A percentile compares a stretch with the other conserved stretches of the same genome.
Conservation (phyloP, 2,888 invertebrate species). For the Philonicus albiceps region DNA sequence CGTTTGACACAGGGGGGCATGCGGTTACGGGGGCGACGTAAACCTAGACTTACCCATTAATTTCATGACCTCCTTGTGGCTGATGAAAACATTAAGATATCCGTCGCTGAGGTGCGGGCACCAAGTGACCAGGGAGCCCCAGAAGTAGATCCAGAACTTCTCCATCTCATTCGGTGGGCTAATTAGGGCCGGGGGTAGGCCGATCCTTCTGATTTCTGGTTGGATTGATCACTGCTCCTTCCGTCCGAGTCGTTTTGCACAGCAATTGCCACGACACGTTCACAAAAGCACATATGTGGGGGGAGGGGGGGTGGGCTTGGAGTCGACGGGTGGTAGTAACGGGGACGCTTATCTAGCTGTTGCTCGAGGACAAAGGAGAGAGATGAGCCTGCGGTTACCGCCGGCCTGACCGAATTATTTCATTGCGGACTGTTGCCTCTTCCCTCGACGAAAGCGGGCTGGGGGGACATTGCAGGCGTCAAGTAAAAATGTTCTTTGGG, state of each 20-base stretch:
- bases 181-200: not conserved
- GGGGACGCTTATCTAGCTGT: not conserved
- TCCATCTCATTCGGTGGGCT: constrained; percentile 45
- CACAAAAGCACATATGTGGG: not conserved
- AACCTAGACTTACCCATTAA: constrained; percentile 70
- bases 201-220: not conserved
- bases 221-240: not conserved
- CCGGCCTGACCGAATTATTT: constrained; percentile 11
- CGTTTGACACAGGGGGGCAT: not conserved
- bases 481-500: not conserved
- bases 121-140: constrained; percentile 48
- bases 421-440: not conserved
- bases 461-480: not conserved
- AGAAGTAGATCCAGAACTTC: constrained; percentile 48
- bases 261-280: not conserved
- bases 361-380: not conserved
- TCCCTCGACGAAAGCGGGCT: not conserved
- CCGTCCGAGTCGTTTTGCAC: not conserved
- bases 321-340: not conserved
- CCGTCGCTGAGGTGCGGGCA: constrained; percentile 65
- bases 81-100: constrained; percentile 77
- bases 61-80: constrained; percentile 76
- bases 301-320: too few relatives aligned
- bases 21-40: not conserved
- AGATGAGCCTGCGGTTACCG: not conserved